A percentile compares a stretch with the other conserved stretches of the same genome.
Conservation (phyloP, 1,140 invertebrate species). For the Contarinia nasturtii region DNA sequence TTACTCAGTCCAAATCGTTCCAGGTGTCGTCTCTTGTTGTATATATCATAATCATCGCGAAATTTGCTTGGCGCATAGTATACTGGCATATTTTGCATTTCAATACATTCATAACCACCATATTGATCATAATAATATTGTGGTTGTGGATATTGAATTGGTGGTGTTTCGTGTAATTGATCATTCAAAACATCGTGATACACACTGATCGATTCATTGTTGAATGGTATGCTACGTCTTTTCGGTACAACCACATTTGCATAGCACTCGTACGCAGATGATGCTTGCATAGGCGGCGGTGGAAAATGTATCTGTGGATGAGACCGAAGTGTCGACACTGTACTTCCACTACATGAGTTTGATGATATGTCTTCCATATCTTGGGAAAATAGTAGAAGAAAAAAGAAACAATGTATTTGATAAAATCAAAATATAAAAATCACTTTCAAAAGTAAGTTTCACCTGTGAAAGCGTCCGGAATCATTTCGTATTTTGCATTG, state of each 20-base stretch:
- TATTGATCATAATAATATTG: slow-evolving; percentile 13
- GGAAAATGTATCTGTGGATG: neutral
- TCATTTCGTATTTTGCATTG: slow-evolving; percentile 3
- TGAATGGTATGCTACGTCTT: slow-evolving; percentile 9
- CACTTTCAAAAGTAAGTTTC: too few species aligned
- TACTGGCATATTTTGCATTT: neutral
- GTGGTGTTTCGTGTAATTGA: too few species aligned
- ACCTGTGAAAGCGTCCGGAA: neutral
- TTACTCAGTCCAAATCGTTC: slow-evolving; percentile 34
- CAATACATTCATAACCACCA: slow-evolving; percentile 11
- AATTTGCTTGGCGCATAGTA: neutral
- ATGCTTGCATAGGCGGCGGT: too few species aligned
- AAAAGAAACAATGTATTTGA: too few species aligned
- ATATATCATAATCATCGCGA: neutral
- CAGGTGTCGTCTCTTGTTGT: slow-evolving; percentile 19
- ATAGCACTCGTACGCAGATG: neutral
- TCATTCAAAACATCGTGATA: too few species aligned
- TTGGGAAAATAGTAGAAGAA: too few species aligned
- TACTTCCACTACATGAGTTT: neutral
- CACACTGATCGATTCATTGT: slow-evolving; percentile 6
- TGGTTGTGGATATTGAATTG: slow-evolving; percentile 10
- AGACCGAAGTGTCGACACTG: neutral
- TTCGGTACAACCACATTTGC: neutral
- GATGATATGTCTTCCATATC: too few species aligned
- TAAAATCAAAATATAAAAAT: too few species aligned